Evolutionary conservation across 1,140 invertebrate species (phyloP).

Genomic region (Leptinotarsa undecemlineata): DNA sequence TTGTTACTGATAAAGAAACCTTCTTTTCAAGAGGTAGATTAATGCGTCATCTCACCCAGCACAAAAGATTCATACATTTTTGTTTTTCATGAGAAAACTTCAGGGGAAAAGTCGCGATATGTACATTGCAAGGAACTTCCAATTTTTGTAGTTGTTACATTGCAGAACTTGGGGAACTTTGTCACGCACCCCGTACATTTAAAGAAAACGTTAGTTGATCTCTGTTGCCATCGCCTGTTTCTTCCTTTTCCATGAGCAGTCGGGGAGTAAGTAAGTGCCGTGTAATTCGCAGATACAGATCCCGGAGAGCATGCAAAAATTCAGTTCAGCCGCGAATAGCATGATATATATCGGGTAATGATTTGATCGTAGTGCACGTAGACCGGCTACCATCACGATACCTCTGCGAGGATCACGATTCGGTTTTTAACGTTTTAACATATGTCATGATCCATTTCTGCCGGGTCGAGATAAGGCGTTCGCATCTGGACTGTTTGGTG

Average conservation of each 20-base stretch:
- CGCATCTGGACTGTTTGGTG: not conserved
- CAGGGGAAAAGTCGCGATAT: too few relatives aligned
- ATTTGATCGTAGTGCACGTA: conserved; percentile 29
- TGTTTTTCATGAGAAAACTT: too few relatives aligned
- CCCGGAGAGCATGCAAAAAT: conserved; percentile 22
- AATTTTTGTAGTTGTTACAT: too few relatives aligned
- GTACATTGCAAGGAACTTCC: too few relatives aligned
- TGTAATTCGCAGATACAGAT: conserved; percentile 8
- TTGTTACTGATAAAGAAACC: too few relatives aligned
- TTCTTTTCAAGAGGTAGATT: too few relatives aligned
- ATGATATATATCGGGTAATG: conserved; percentile 33
- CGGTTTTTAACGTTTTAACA: conserved; percentile 33
- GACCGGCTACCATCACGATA: conserved; percentile 34
- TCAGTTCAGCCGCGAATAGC: conserved; percentile 13
- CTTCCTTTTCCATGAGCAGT: not conserved
- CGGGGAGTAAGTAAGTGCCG: not conserved
- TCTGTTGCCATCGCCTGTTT: too few relatives aligned
- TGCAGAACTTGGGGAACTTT: too few relatives aligned
- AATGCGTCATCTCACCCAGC: too few relatives aligned
- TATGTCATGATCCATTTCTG: conserved; percentile 37
- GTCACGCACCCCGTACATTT: too few relatives aligned
- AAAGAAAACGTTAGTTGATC: too few relatives aligned
- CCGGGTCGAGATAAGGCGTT: conserved; percentile 9
- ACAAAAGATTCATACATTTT: too few relatives aligned
- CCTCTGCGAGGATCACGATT: conserved; percentile 33